Base-by-base conservation (phyloP, 2,113 vertebrate species). In the Vulpes ferrilata region DNA sequence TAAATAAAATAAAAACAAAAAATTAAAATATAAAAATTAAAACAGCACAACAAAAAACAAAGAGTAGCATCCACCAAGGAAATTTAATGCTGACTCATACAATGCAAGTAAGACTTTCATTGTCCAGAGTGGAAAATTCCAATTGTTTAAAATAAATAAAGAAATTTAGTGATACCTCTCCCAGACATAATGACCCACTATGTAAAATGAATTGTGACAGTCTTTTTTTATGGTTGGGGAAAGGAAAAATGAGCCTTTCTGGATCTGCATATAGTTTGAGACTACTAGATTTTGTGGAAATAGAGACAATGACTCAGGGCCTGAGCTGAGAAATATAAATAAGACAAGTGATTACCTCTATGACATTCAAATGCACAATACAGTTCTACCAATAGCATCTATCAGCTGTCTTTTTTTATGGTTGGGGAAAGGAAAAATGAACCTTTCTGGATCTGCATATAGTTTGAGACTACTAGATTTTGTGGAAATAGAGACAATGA, bases 261-360 rank as follows among this genome's bases (percentile, higher is more conserved):
- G 16, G 60, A 48, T 81, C 10, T 85, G 71, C 30, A 62, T 38
- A 48, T 53, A 30, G 53, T 65, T 64, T 76, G 12, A 32, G 55
- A 71, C 55, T 84, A 35, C 17, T n/a, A 57, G 51, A 67, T 76
- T 96, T 93, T 88, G 15, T 62, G 25, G 17, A 80, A 95, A 88
- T n/a, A 17, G 53, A 93, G n/a, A 38, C 57, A 90, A 19, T 79
- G 30, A 84, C 35, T 84, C 57, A 93, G 57, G 69, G 55, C n/a
- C 83, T 84, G 32, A 93, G 25, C 27, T 65, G 53, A 84, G 1
- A 43, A 35, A 13, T 71, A 73, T 79, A 95, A 92, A 51, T 65
- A 78, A 92, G 8, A 67, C 27, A 69, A 79, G 5, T 25, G 43
- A 19, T 65, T 90, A 80, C 19, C 35, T 51, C 23, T 23, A 53